phyloP scores from a whole-genome alignment of 2,888 invertebrate genomes.

The Oscheius sp. region DNA sequence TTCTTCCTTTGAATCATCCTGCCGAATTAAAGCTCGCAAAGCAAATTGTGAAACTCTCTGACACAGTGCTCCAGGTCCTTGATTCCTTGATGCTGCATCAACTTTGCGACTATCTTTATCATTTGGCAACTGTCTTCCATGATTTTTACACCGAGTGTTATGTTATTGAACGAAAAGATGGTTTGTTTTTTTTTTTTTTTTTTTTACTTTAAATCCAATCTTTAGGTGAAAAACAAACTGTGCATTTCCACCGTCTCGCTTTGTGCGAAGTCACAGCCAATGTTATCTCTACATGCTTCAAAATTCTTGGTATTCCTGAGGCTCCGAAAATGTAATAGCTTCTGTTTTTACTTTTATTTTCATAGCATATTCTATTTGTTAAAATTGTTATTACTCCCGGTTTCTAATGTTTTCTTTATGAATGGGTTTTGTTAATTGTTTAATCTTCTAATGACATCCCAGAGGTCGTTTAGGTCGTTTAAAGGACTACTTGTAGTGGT shows the following conservation, averaged over 20 bases:
- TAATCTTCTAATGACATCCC: no score
- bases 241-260: conserved; percentile 86
- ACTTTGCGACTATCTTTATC: conserved; percentile 93
- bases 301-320: conserved; percentile 89
- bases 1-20: conserved; percentile 80
- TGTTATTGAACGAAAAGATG: conserved; percentile 87
- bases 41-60: conserved; percentile 84
- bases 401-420: no score
- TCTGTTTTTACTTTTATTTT: neutral
- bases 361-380: neutral
- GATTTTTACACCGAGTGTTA: conserved; percentile 98
- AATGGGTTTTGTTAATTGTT: no score
- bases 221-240: conserved; percentile 63
- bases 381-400: conserved; percentile 1
- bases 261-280: conserved; percentile 90
- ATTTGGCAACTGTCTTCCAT: conserved; percentile 88
- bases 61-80: conserved; percentile 83
- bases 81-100: conserved; percentile 72
- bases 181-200: conserved; percentile 20
- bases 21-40: conserved; percentile 95
- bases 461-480: no score
- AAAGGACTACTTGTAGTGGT: no score
- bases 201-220: neutral
- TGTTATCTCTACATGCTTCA: conserved; percentile 86
- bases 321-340: conserved; percentile 84